Percentiles rank a stretch among this genome's conserved stretches.
phyloP scores from a whole-genome alignment of 2,888 invertebrate genomes.

The Rotaria macrura region DNA sequence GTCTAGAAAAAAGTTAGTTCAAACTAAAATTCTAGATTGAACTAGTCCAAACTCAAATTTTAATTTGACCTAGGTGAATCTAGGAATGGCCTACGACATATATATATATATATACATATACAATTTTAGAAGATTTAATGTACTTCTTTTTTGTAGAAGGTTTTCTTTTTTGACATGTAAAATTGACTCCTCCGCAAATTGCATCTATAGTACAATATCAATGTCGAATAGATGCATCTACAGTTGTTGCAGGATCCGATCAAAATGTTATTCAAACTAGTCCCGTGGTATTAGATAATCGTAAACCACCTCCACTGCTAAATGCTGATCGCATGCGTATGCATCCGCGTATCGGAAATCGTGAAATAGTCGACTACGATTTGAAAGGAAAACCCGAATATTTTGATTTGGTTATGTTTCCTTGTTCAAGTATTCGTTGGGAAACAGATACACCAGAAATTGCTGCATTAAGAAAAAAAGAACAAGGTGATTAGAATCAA shows the following conservation, averaged over 20 bases:
- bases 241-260: too few relatives aligned
- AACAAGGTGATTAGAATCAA: conserved; percentile 84
- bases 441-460: conserved; percentile 62
- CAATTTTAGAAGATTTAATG: background rate
- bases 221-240: background rate
- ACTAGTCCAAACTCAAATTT: too few relatives aligned
- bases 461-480: conserved; percentile 72
- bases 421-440: conserved; percentile 66
- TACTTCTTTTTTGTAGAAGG: background rate
- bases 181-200: background rate
- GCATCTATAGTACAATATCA: background rate
- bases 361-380: conserved; percentile 80
- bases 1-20: too few relatives aligned
- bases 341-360: conserved; percentile 21
- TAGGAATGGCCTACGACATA: too few relatives aligned
- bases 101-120: too few relatives aligned
- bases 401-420: conserved; percentile 65
- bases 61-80: too few relatives aligned
- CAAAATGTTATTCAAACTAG: background rate
- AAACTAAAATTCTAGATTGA: too few relatives aligned
- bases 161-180: background rate
- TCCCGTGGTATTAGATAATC: background rate
- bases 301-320: background rate
- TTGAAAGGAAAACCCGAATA: conserved; percentile 69
- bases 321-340: conserved; percentile 13